Conservation (phyloP, 1,140 invertebrate genomes). For the Liolophura sinensis region DNA sequence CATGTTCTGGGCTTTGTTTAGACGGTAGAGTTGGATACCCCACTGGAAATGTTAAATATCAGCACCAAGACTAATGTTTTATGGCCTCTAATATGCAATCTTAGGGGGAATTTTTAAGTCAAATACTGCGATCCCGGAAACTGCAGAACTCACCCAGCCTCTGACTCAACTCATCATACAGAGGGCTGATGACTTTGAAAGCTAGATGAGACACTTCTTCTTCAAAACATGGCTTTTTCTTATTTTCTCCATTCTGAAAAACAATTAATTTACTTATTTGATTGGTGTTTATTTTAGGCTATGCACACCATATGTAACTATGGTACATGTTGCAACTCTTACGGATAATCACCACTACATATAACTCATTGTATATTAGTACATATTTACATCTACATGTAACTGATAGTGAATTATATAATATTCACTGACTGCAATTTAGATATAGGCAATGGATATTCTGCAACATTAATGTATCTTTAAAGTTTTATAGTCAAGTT, state of each 20-base stretch:
- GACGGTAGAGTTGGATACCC: neutral
- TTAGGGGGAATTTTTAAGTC: neutral
- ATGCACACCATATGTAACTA: too few species aligned
- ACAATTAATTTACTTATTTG: neutral
- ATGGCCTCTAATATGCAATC: neutral
- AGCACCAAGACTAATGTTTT: neutral
- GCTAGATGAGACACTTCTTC: slow-evolving; percentile 12
- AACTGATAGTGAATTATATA: too few species aligned
- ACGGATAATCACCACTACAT: too few species aligned
- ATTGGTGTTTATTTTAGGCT: neutral
- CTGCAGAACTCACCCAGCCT: slow-evolving; percentile 17
- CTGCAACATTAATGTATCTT: too few species aligned
- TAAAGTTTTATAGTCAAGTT: too few species aligned
- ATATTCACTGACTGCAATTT: too few species aligned
- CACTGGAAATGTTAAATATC: neutral
- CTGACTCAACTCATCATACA: slow-evolving; percentile 20
- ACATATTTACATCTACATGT: too few species aligned
- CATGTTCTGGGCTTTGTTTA: neutral
- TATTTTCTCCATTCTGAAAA: neutral
- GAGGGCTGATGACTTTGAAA: slow-evolving; percentile 8
- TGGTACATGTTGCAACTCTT: too few species aligned
- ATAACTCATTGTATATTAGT: too few species aligned
- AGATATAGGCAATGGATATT: too few species aligned
- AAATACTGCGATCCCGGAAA: neutral
- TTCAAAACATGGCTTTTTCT: slow-evolving; percentile 16